A percentile compares a stretch with the other conserved stretches of the same genome.
phyloP scores from a whole-genome alignment of 2,113 vertebrate species.

The Alexandromys fortis region DNA sequence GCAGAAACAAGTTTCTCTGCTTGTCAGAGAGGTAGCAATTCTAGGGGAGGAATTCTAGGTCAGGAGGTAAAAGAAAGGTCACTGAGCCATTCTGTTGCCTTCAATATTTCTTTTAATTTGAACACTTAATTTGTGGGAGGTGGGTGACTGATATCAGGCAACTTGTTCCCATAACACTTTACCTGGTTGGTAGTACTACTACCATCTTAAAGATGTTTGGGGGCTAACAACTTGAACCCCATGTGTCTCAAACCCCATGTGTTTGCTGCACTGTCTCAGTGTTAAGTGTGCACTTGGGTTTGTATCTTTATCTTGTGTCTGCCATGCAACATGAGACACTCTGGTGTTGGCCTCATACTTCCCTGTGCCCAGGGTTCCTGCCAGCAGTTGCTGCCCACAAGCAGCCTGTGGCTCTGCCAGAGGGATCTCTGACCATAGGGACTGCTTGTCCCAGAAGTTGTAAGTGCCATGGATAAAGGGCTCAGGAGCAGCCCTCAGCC shows the following conservation, averaged over 20 bases:
- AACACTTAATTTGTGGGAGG: not conserved
- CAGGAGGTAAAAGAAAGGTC: not conserved
- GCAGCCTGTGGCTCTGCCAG: not conserved
- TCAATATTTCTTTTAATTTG: not conserved
- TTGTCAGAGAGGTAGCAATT: not conserved
- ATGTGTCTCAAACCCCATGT: not conserved
- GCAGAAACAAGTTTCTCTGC: not conserved
- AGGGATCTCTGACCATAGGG: not conserved
- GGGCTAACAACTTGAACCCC: not conserved
- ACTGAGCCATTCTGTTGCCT: not conserved
- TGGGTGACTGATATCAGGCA: not conserved
- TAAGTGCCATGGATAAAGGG: not conserved
- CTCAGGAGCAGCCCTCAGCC: not conserved
- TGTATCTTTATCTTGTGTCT: not conserved
- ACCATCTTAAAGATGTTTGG: not conserved
- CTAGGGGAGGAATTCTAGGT: not conserved
- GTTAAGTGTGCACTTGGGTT: not conserved
- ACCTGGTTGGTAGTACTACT: rapidly evolving
- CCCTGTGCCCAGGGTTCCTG: not conserved
- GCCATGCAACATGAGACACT: not conserved
- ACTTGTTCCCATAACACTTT: not conserved
- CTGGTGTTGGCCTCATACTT: not conserved
- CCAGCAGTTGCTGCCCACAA: not conserved
- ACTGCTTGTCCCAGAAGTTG: not conserved
- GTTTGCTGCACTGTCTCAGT: not conserved